These are phyloP conservation scores for Drosophila bunnanda DNA, from an alignment of 2,888 invertebrate genomes.

Conservation along the genomic window DNA sequence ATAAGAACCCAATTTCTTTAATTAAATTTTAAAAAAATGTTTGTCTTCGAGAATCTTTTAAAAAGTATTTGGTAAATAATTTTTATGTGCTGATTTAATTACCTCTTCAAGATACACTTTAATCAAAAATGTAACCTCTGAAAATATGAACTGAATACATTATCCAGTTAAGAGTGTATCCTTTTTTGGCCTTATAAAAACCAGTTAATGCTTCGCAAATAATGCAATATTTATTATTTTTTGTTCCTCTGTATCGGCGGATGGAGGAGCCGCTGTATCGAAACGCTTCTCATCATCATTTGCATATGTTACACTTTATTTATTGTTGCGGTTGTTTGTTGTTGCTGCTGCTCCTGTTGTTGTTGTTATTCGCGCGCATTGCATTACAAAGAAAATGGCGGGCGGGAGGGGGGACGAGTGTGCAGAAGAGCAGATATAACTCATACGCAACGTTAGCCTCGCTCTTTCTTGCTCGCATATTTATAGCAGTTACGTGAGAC, in stretches of 20 bases:
- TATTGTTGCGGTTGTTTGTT: constrained; percentile 61
- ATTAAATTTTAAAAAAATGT: not conserved
- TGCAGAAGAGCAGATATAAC: constrained; percentile 63
- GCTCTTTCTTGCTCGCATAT: constrained; percentile 59
- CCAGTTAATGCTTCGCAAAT: not conserved
- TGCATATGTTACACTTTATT: constrained; percentile 79
- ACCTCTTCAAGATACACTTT: not conserved
- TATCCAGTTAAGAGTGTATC: not conserved
- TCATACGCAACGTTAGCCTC: constrained; percentile 77
- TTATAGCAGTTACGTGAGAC: constrained; percentile 80
- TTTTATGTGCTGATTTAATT: not conserved
- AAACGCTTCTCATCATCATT: constrained; percentile 75
- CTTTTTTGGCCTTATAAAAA: not conserved
- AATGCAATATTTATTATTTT: constrained; percentile 5
- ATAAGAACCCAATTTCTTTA: not conserved
- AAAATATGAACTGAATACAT: not conserved
- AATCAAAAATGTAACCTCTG: not conserved
- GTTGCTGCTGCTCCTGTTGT: constrained; percentile 13
- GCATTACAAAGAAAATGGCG: constrained; percentile 65
- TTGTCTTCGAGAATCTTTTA: no score
- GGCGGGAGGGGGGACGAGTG: constrained; percentile 1
- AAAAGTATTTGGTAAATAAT: not conserved
- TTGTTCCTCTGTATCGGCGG: constrained; percentile 18
- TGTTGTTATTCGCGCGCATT: constrained; percentile 55
- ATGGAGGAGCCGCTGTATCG: constrained; percentile 39